phyloP scores from a whole-genome alignment of 2,797 vertebrate genomes.

The Eptatretus atami region DNA sequence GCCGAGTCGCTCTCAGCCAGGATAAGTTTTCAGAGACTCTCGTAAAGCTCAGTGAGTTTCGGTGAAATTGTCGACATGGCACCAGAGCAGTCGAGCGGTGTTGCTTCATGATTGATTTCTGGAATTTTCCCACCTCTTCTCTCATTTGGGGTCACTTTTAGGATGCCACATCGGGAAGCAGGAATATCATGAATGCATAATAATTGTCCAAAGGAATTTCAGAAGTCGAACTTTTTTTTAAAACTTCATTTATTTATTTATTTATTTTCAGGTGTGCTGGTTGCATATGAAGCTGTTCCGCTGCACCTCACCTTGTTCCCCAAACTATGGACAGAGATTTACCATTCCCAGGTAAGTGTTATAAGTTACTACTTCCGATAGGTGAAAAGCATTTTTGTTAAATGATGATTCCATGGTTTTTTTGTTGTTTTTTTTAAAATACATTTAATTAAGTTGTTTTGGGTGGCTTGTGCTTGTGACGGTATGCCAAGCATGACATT shows the following conservation, averaged over 20 bases:
- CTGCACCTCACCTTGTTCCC: conserved; percentile 73
- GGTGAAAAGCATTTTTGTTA: too few species aligned
- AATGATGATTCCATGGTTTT: too few species aligned
- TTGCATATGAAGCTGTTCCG: conserved; percentile 82
- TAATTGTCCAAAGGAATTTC: conserved; percentile 9
- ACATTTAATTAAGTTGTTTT: too few species aligned
- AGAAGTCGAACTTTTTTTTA: conserved; percentile 9
- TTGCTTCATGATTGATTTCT: too few species aligned
- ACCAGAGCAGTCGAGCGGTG: too few species aligned
- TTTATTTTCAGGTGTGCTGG: conserved; percentile 38
- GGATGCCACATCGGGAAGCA: too few species aligned
- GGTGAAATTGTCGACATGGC: not conserved
- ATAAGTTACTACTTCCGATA: not conserved
- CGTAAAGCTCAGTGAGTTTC: conserved; percentile 67
- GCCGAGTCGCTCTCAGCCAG: conserved; percentile 89
- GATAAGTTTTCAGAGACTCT: conserved; percentile 94
- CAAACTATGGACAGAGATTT: conserved; percentile 86
- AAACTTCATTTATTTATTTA: conserved; percentile 7
- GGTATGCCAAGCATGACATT: too few species aligned
- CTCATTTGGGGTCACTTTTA: too few species aligned
- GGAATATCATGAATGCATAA: too few species aligned
- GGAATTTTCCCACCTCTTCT: too few species aligned
- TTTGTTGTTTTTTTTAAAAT: too few species aligned
- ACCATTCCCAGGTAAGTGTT: conserved; percentile 54
- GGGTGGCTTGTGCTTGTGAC: too few species aligned